These are phyloP conservation scores for Gorsachius goisagi DNA, from an alignment of 2,113 vertebrate species.

Conservation along the genomic window DNA sequence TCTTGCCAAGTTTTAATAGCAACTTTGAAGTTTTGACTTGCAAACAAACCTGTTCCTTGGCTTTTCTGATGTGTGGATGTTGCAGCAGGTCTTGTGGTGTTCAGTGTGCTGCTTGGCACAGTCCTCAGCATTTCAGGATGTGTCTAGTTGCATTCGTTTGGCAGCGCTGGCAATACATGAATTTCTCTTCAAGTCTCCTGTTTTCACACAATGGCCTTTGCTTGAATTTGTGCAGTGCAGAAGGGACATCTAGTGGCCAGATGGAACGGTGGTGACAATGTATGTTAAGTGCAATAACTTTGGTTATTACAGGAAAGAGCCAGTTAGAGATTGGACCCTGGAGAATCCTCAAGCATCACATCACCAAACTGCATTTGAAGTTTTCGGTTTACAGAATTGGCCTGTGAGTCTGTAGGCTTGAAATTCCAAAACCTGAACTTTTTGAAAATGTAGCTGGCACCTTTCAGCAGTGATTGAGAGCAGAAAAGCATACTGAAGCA, in stretches of 20 bases:
- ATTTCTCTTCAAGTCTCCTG: not conserved
- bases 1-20: not conserved
- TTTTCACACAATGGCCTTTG: not conserved
- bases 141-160: too few relatives aligned
- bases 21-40: not conserved
- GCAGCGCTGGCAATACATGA: not conserved
- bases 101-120: not conserved
- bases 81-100: not conserved
- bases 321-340: not conserved
- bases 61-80: not conserved
- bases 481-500: not conserved
- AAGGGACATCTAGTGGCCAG: constrained; percentile 21
- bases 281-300: too few relatives aligned
- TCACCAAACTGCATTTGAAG: not conserved
- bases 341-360: not conserved
- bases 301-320: not conserved
- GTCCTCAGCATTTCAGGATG: not conserved
- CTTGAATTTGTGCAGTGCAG: not conserved
- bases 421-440: not conserved
- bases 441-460: not conserved
- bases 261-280: not conserved
- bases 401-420: not conserved
- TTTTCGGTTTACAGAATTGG: not conserved
- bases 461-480: not conserved
- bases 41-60: not conserved